These are phyloP conservation scores for Brachionus manjavacas DNA, from an alignment of 1,140 invertebrate genomes.

Conservation along the genomic window DNA sequence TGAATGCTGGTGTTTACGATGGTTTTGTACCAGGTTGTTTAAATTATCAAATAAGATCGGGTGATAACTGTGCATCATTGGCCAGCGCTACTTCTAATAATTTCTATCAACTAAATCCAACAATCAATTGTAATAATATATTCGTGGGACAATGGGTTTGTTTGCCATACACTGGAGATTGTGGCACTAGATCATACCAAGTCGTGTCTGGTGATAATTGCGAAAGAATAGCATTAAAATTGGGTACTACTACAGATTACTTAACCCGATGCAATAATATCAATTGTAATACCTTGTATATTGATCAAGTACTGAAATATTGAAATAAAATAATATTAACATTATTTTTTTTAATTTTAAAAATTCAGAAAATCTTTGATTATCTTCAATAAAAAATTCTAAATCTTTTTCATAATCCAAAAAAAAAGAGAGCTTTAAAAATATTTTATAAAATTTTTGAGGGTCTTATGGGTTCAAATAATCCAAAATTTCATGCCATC, in stretches of 20 bases:
- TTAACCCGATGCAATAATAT: neutral
- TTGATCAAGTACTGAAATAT: neutral
- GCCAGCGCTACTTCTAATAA: neutral
- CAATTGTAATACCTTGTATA: neutral
- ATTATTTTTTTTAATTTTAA: too few relatives aligned
- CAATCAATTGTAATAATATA: neutral
- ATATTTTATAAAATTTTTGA: too few relatives aligned
- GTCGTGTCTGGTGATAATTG: neutral
- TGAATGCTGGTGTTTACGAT: neutral
- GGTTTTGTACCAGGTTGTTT: neutral
- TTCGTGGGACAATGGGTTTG: neutral
- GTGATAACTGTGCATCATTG: neutral
- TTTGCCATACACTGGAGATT: neutral
- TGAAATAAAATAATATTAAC: neutral
- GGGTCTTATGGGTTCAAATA: too few relatives aligned
- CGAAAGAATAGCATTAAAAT: neutral
- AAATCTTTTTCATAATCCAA: too few relatives aligned
- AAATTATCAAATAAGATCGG: neutral
- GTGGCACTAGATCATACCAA: neutral
- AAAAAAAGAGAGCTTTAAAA: too few relatives aligned
- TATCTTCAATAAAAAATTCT: too few relatives aligned
- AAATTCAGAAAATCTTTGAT: too few relatives aligned
- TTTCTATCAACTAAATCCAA: slow-evolving; percentile 11
- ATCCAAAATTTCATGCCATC: too few relatives aligned
- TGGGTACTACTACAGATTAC: neutral